Conservation (phyloP, 2,888 invertebrate species). For the Opisthograptis luteolata region DNA sequence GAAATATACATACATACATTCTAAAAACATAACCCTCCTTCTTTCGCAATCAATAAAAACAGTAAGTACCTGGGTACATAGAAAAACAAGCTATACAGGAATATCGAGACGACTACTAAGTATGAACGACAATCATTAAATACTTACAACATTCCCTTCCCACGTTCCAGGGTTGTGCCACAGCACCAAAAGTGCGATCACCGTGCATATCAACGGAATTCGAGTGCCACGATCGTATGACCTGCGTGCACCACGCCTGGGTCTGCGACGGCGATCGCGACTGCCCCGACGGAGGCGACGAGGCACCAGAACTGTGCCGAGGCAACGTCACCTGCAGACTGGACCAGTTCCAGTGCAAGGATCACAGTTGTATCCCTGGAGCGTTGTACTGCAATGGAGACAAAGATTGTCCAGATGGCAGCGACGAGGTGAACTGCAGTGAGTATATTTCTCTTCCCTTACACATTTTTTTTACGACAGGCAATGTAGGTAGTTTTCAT, state of each 20-base stretch:
- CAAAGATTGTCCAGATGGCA: conserved; percentile 92
- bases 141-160: conserved; percentile 1
- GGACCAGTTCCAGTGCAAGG: conserved; percentile 94
- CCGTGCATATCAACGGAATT: conserved; percentile 90
- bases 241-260: conserved; percentile 92
- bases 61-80: too few relatives aligned
- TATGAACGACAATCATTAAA: too few relatives aligned
- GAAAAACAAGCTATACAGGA: too few relatives aligned
- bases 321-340: conserved; percentile 90
- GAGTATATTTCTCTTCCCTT: conserved; percentile 55
- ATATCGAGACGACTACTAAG: too few relatives aligned
- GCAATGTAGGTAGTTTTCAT: too few relatives aligned
- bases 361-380: conserved; percentile 91
- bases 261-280: conserved; percentile 93
- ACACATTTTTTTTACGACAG: too few relatives aligned
- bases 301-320: conserved; percentile 86
- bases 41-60: too few relatives aligned
- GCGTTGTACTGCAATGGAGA: conserved; percentile 92
- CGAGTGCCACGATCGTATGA: conserved; percentile 91
- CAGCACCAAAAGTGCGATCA: conserved; percentile 78
- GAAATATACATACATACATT: too few relatives aligned
- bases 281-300: conserved; percentile 93
- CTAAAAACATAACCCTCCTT: too few relatives aligned
- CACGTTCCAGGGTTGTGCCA: conserved; percentile 85
- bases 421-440: conserved; percentile 94